Evolutionary conservation across 2,797 vertebrate species (phyloP), one percentile per base, ranked within the genome.

Genomic region (Phalanger gymnotis): DNA sequence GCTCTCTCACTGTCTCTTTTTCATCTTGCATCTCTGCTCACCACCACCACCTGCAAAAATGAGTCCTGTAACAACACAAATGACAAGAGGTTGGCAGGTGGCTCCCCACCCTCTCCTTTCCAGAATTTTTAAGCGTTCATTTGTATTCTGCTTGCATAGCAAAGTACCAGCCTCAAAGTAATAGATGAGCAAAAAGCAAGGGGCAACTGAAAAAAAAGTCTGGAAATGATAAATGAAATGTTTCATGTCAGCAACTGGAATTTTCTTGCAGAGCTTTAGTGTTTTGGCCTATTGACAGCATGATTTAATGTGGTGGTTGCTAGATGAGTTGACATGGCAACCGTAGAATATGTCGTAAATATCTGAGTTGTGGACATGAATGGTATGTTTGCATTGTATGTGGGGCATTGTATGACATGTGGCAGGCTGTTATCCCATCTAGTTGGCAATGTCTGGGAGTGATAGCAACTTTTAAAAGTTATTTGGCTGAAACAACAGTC

Each of bases 251-350:
- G 97, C 98, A 98, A 98, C 96, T n/a, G 92, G 96, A 47, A 95
- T 98, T 96, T 94, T 97, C 98, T 97, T 98, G 97, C 98, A 97
- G 94, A 94, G 97, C 0, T 0, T 98, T 96, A 96, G 97, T 97
- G 95, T 98, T 98, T 97, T 93, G 96, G 98, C 95, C 97, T 96
- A 95, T 96, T 98, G 98, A 98, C 97, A 98, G 96, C 98, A 97
- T 98, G 98, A 98, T 99, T 98, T 98, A 98, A 98, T 97, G 97
- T 97, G 6, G 93, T 92, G 47, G 96, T 97, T 22, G 97, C 98
- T 98, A 95, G 95, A 94, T 40, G 95, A 90, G 98, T 99, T 99
- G 98, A 98, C 98, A 98, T 99, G 98, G 99, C 98, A 99, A 99
- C 98, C 97, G 97, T 7, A 95, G 98, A 98, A 98, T 98, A 98